Percentiles rank a stretch among this genome's conserved stretches.
These are phyloP conservation scores for Spizaetus ornatus DNA, from an alignment of 2,113 vertebrate species.

Conservation along the genomic window DNA sequence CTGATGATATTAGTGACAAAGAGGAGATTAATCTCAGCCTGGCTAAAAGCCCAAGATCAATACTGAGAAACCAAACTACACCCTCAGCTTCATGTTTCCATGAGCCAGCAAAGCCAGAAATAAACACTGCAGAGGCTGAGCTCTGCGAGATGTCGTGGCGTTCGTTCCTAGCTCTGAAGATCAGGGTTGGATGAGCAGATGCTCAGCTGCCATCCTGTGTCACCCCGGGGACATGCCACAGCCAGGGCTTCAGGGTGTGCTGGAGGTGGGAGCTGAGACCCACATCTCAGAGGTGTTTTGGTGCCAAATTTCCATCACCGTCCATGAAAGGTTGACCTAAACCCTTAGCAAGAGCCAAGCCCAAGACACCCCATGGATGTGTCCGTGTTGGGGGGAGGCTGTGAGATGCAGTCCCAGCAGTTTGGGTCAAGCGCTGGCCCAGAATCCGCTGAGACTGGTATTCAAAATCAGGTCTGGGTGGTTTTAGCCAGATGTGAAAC, in stretches of 20 bases:
- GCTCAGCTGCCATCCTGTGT: background rate
- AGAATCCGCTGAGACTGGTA: background rate
- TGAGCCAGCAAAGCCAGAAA: slow-evolving; percentile 48
- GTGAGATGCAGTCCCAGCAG: background rate
- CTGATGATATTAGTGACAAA: slow-evolving; percentile 18
- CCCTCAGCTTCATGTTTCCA: slow-evolving; percentile 37
- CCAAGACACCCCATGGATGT: background rate
- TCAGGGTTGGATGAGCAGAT: background rate
- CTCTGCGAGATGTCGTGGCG: background rate
- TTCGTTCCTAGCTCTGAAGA: background rate
- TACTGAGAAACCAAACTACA: slow-evolving; percentile 31
- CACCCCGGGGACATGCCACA: background rate
- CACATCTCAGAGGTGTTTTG: background rate
- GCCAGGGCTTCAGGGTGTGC: background rate
- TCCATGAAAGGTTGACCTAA: background rate
- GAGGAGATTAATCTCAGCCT: slow-evolving; percentile 25
- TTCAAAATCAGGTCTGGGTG: background rate
- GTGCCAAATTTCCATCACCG: background rate
- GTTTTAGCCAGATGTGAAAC: background rate
- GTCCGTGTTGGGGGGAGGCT: rapidly evolving
- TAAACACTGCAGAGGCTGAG: background rate
- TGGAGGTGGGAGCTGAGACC: background rate
- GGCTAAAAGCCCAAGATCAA: slow-evolving; percentile 47
- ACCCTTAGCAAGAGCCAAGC: background rate
- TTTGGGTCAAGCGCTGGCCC: background rate